Evolutionary conservation across 2,888 invertebrate species (phyloP), one percentile per base, ranked within the genome.

Genomic region (Miltochrista miniata): DNA sequence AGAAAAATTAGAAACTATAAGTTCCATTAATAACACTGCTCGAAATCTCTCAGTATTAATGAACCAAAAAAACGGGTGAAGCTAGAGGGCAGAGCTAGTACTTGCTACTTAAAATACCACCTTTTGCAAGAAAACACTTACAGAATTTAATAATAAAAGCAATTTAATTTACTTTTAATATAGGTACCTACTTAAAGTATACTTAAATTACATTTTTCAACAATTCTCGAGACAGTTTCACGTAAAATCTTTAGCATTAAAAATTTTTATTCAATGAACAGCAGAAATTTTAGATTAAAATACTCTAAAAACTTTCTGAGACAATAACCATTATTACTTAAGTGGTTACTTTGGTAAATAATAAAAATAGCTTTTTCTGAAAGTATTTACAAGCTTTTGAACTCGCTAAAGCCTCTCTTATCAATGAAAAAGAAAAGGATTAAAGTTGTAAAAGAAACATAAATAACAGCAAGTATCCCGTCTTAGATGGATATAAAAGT

Each of bases 381-480:
- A 60, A 59, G 61, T 57, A 68, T 63, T 66, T 63, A 59, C 57
- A 61, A 70, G 70, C 59, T 73, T 66, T 30, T 59, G 44, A 67
- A 66, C 57, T 70, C 53, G 43, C 57, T 62, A 62, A 71, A 76
- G 66, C 70, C 64, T 63, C 64, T 61, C 65, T 74, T 77, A 76
- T 76, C 74, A 70, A 68, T 72, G 69, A 56, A 68, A 72, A 74
- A 73, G 65, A 66, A 71, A 72, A 72, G 74, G 72, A 72, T 76
- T 77, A 74, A 72, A 76, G 74, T 74, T 62, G 45, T 60, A 47
- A 65, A 76, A 74, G 73, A 62, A 76, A 76, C 76, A 74, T 80
- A 79, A 80, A 80, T 79, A 79, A 77, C 70, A 57, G 60, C 61
- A 59, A 61, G 59, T 56, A 60, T 41, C 58, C 44, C 45, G 70